Conservation (phyloP, 2,888 invertebrate species). For the Oscheius sp. region DNA sequence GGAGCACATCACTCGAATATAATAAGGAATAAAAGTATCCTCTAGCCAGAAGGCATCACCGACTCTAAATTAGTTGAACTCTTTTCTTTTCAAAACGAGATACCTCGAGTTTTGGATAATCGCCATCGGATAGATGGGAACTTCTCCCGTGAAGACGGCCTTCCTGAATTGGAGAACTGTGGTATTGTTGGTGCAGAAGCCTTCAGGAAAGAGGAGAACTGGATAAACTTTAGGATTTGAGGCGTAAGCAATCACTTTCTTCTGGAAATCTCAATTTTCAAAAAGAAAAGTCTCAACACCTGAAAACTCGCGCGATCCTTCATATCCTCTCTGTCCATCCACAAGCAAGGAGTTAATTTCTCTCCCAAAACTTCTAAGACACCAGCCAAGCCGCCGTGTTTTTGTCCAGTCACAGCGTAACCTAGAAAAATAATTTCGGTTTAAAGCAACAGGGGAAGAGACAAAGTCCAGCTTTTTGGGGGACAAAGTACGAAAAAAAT, state of each 20-base stretch:
- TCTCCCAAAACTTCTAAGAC: slow-evolving; percentile 52
- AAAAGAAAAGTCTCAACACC: slow-evolving; percentile 22
- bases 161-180: slow-evolving; percentile 51
- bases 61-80: slow-evolving; percentile 31
- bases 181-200: slow-evolving; percentile 58
- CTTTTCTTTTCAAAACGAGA: neutral
- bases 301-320: slow-evolving; percentile 41
- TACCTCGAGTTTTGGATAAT: slow-evolving; percentile 42
- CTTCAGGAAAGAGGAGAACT: slow-evolving; percentile 63
- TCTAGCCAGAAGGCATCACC: slow-evolving; percentile 55
- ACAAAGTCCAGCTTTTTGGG: neutral
- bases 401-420: slow-evolving; percentile 63
- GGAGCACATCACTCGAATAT: slow-evolving; percentile 47
- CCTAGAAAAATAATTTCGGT: slow-evolving; percentile 29
- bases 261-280: slow-evolving; percentile 14
- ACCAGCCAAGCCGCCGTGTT: slow-evolving; percentile 50
- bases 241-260: slow-evolving; percentile 30
- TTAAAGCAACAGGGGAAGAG: neutral
- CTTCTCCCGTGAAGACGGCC: slow-evolving; percentile 46
- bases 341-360: slow-evolving; percentile 43
- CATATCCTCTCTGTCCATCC: slow-evolving; percentile 38
- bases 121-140: slow-evolving; percentile 46
- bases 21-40: slow-evolving; percentile 45
- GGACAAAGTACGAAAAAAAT: neutral
- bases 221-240: slow-evolving; percentile 38